Conservation (phyloP, 2,888 invertebrate genomes). For the Trichogramma evanescens region DNA sequence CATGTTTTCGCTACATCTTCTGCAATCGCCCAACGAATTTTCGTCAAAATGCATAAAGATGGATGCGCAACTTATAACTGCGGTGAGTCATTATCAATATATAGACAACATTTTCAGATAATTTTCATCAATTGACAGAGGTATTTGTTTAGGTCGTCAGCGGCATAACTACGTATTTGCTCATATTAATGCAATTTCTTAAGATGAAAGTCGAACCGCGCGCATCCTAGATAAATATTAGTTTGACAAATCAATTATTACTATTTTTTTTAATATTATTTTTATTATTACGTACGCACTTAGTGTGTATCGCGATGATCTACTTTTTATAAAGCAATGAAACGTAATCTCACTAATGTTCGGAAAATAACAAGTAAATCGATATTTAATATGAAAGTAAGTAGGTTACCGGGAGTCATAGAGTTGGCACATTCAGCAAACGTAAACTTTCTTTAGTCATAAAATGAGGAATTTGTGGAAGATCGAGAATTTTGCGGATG, state of each 20-base stretch:
- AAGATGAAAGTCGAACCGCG: background rate
- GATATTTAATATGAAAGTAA: too few species aligned
- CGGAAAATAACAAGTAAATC: too few species aligned
- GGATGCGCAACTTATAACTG: conserved; percentile 30
- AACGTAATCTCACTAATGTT: too few species aligned
- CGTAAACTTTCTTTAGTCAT: too few species aligned
- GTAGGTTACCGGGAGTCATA: too few species aligned
- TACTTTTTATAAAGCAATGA: too few species aligned
- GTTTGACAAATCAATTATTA: background rate
- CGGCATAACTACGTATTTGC: conserved; percentile 34
- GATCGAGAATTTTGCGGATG: conserved; percentile 23
- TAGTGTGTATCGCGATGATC: background rate
- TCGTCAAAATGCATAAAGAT: conserved; percentile 29
- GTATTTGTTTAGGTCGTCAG: conserved; percentile 29
- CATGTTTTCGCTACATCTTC: conserved; percentile 33
- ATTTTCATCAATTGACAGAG: background rate
- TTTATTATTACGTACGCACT: background rate
- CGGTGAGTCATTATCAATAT: conserved; percentile 23
- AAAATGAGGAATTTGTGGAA: background rate
- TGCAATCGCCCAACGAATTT: conserved; percentile 32
- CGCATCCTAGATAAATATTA: too few species aligned
- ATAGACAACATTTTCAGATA: background rate
- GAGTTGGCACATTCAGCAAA: too few species aligned
- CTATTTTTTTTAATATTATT: background rate
- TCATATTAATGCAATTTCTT: conserved; percentile 35